These are phyloP conservation scores for Brachionus paranguensis DNA, from an alignment of 1,140 invertebrate genomes.

Conservation along the genomic window DNA sequence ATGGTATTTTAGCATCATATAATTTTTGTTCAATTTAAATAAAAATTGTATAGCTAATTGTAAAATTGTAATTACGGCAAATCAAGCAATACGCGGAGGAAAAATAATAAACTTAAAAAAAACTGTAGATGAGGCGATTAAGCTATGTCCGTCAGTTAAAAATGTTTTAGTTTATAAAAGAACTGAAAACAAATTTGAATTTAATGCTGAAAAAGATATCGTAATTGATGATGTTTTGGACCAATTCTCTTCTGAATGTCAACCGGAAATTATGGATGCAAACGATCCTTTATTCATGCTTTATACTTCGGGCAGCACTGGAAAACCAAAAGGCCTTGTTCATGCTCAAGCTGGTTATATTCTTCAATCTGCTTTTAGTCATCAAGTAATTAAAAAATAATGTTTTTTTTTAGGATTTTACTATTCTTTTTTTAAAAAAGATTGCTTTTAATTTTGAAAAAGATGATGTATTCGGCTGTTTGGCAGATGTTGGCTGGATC, in stretches of 20 bases:
- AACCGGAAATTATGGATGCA: conserved; percentile 55
- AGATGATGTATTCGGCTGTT: conserved; percentile 59
- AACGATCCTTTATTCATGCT: conserved; percentile 61
- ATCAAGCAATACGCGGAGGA: conserved; percentile 58
- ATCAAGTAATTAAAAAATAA: conserved; percentile 43
- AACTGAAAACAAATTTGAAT: conserved; percentile 7
- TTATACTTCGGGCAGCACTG: conserved; percentile 61
- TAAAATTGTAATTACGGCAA: conserved; percentile 57
- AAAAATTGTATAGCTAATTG: neutral
- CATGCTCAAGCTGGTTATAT: conserved; percentile 60
- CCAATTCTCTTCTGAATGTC: conserved; percentile 46
- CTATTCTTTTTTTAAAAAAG: neutral
- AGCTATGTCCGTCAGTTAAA: conserved; percentile 53
- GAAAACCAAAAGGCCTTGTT: conserved; percentile 60
- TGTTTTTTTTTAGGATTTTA: neutral
- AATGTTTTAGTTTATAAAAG: conserved; percentile 57
- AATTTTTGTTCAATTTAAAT: neutral
- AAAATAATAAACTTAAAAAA: conserved; percentile 57
- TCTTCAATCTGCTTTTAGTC: conserved; percentile 57
- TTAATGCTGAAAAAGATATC: neutral
- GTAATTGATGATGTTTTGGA: conserved; percentile 46
- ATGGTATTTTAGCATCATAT: conserved; percentile 49
- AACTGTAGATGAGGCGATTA: conserved; percentile 58
- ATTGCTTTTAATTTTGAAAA: conserved; percentile 57
- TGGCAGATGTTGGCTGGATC: conserved; percentile 63